Base-by-base conservation (phyloP, 2,113 vertebrate species). In the Dissostichus mawsoni region DNA sequence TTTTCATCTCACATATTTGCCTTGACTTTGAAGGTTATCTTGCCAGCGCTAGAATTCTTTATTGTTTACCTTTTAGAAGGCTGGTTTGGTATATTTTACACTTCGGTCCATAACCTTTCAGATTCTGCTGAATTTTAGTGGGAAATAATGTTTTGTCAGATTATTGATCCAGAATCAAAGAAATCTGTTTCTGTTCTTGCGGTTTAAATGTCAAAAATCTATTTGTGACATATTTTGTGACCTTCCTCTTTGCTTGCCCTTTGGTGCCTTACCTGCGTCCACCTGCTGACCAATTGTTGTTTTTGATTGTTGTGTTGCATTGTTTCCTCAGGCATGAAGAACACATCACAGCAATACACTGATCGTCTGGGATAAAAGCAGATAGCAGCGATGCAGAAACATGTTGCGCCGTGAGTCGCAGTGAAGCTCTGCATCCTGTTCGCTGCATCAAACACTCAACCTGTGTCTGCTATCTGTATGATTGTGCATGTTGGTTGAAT, bases 301-400 rank as follows among this genome's bases (percentile, higher is more conserved):
- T 45, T 51, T 51, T 59, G 51, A 12, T 50, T 62, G 50, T 20
- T 56, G 13, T 63, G 18, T 44, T 47, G 68, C 33, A 51, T n/a
- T 57, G 52, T 61, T 33, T 72, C 52, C 52, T 71, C 64, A 63
- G 14, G 41, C 80, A 45, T 70, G 29, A 52, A 33, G 33, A 57
- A 45, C 73, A 55, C 50, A 62, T 55, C 25, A 52, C 18, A 18
- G 23, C 36, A 23, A 55, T 33, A 52, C 18, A n/a, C 23, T 73
- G 47, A 2, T 59, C 66, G 13, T 41, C 48, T 75, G 23, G 25
- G 73, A 75, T 52, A 50, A n/a, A 5, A 57, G 45, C 25, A 20
- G 64, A 57, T 72, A 57, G 57, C 76, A 58, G 64, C n/a, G 53
- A 76, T 69, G 80, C 62, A 59, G 67, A 76, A 82, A 69, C n/a